Evolutionary conservation across 2,797 vertebrate species (phyloP).

Genomic region (Phrynocephalus forsythii): DNA sequence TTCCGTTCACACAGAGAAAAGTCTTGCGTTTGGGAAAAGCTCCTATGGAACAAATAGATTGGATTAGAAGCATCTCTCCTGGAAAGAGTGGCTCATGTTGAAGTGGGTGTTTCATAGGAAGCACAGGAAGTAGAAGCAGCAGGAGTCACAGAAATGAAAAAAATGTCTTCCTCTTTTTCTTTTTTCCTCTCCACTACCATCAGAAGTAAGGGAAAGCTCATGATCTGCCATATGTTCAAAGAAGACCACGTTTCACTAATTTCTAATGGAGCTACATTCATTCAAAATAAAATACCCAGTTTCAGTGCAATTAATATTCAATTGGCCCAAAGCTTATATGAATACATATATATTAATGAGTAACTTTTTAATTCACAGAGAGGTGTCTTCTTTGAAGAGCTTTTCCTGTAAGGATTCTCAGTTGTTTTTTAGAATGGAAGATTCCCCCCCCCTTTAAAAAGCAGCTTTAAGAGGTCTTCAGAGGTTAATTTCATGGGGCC

Average conservation of each 20-base stretch:
- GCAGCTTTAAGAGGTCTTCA: conserved; percentile 54
- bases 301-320: conserved; percentile 72
- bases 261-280: conserved; percentile 64
- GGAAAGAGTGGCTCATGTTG: conserved; percentile 10
- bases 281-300: conserved; percentile 64
- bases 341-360: conserved; percentile 65
- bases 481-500: conserved; percentile 46
- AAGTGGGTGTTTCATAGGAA: not conserved
- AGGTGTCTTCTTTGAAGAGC: conserved; percentile 66
- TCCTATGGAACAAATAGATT: not conserved
- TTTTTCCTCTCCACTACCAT: not conserved
- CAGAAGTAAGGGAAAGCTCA: not conserved
- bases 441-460: conserved; percentile 41
- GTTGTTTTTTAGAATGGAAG: conserved; percentile 35
- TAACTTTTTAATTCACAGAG: conserved; percentile 65
- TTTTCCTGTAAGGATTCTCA: conserved; percentile 55
- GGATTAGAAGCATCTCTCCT: not conserved
- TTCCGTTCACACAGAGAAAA: not conserved
- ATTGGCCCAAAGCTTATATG: conserved; percentile 68
- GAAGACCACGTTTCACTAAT: conserved; percentile 53
- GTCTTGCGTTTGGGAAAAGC: not conserved
- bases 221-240: conserved; percentile 17
- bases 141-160: not conserved
- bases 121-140: not conserved
- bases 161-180: not conserved